Percentiles rank a stretch among this genome's conserved stretches.
Evolutionary conservation across 2,888 invertebrate species (phyloP).

Genomic region (Ormia ochracea): DNA sequence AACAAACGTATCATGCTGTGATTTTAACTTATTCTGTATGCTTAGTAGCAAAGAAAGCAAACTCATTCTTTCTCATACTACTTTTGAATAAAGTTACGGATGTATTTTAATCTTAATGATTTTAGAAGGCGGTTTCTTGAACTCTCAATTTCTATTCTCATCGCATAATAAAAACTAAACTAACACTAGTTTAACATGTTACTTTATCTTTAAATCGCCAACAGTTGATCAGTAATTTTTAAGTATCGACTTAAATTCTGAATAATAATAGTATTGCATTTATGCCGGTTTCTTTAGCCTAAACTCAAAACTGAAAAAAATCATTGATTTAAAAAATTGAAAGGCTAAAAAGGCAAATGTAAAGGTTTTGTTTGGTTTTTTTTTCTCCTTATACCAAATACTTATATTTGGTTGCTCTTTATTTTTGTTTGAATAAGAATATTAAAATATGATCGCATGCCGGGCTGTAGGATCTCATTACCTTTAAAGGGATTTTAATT

Average conservation of each 20-base stretch:
- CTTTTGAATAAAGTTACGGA: background rate
- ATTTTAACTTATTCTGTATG: constrained; percentile 26
- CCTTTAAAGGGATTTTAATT: constrained; percentile 75
- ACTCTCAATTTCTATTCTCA: constrained; percentile 74
- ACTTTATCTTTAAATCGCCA: background rate
- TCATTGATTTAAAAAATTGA: constrained; percentile 55
- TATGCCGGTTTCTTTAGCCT: constrained; percentile 3
- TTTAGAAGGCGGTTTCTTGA: constrained; percentile 60
- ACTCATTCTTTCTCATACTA: constrained; percentile 14
- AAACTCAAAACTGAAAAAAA: constrained; percentile 45
- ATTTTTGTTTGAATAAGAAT: constrained; percentile 1
- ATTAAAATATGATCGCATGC: constrained; percentile 3
- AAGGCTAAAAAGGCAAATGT: constrained; percentile 61
- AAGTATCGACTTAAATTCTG: constrained; percentile 27
- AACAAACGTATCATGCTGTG: constrained; percentile 67
- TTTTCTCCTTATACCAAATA: background rate
- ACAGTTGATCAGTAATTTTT: constrained; percentile 41
- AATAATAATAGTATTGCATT: constrained; percentile 34
- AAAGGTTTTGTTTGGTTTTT: constrained; percentile 52
- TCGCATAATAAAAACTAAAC: constrained; percentile 63
- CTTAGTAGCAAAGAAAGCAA: background rate
- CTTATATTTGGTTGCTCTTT: background rate
- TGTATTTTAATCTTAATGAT: background rate
- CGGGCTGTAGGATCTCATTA: constrained; percentile 69
- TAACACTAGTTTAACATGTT: background rate